Evolutionary conservation across 2,113 vertebrate species (phyloP), one percentile per base, ranked within the genome.

Genomic region (Pyrgilauda ruficollis): DNA sequence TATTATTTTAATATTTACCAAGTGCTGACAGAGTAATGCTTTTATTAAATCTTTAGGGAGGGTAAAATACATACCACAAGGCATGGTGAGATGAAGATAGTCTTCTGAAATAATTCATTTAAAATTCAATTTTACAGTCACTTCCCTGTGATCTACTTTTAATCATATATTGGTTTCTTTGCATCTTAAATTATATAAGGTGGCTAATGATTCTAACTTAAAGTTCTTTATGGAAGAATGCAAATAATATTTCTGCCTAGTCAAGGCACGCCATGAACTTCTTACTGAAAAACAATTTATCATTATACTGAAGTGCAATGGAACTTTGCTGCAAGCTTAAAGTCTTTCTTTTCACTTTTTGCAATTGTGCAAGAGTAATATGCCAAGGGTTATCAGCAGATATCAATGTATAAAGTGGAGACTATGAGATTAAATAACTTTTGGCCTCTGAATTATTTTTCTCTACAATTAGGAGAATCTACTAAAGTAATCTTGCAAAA

Each of bases 241-340:
- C 83, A 95, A 97, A 96, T 81, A 89, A 74, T 77, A 94, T 81
- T 97, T 97, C 95, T 96, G 95, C 84, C 91, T 81, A 92, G 84
- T 94, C 80, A 95, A 80, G 92, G 70, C 76, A 70, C 0, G 9
- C 74, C 53, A 14, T 92, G 95, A 83, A 67, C 81, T 96, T 84
- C 44, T 88, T 91, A 81, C 39, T 84, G 92, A 76, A 88, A 83
- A 73, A 52, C 17, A 12, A 96, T 96, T 93, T 94, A 85, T 97
- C 87, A 41, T 53, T 73, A 72, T 74, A 35, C 26, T 84, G 69
- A 82, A 75, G 77, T 90, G 80, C 46, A 85, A 15, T 15, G 56
- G 68, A 87, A 61, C 46, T 73, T 85, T 41, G 61, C 55, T 68
- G 69, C 74, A 78, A 95, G 87, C 70, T 53, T 50, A 27, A 86